Base-by-base conservation (phyloP, 2,113 vertebrate genomes). In the Pomatorhinus ruficollis region DNA sequence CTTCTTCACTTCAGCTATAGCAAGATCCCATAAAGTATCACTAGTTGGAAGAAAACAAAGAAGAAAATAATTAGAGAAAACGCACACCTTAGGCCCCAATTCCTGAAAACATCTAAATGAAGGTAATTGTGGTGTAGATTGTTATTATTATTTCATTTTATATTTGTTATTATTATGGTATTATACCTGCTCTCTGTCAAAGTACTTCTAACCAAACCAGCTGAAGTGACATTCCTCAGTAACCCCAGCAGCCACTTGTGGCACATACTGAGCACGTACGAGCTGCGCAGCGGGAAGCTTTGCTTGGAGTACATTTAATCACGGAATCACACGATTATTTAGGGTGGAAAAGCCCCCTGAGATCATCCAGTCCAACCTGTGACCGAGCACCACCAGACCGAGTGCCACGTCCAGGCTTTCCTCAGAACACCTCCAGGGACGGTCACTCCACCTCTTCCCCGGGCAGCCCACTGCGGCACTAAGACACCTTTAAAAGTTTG, bases 1-100 rank as follows among this genome's bases (percentile, higher is more conserved):
- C 53, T 95, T 97, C 40, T 95, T 97, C 31, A 99, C 98, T 97
- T 99, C 99, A 30, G 98, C 98, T 83, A 98, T 97, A 47, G 99
- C 99, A 79, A 98, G 96, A 68, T 99, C 99, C 99, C 99, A 99
- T 37, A 99, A 92, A n/a, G 98, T 98, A 95, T 99, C 99, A 22
- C 98, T 98, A 83, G 57, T 92, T 56, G 52, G 69, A 71, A 91
- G 47, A 97, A 97, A 97, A 75, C 33, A 90, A 54, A 44, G 25
- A 12, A 18, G 18, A 61, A 8, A 76, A 27, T 47, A 17, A 60
- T 87, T n/a, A 96, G 23, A 93, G 28, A 90, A 80, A 81, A 92
- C 19, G 16, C 33, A 45, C 12, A 39, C 17, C 45, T 15, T 6
- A 9, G 28, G 35, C 40, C 5, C 1, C 37, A 78, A 79, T 45